Evolutionary conservation across 2,888 invertebrate species (phyloP), one percentile per base, ranked within the genome.

Genomic region (Elgonia sp.): DNA sequence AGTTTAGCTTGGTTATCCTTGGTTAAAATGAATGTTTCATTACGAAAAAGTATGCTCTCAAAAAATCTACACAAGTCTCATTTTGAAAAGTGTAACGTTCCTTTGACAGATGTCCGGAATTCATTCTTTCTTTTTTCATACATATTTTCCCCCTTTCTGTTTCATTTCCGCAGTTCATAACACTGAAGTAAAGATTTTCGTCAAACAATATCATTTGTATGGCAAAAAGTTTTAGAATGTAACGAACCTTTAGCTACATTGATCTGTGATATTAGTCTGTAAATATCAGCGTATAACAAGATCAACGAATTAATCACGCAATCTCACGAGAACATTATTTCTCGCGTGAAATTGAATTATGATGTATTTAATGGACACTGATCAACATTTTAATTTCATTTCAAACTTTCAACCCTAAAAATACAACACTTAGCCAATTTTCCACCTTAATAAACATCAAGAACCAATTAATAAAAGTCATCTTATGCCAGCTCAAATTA

Each of bases 181-280:
- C 75, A 75, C 60, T 67, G 77, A 77, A 77, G 72, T 63, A 63
- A 76, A 84, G 67, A 42, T 57, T 85, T 73, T 80, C 62, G 60
- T 85, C 69, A 75, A 81, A 85, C 60, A 85, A 80, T 75, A 57
- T 69, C 75, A 75, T 80, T 81, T 76, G 69, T 75, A 75, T 62
- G 69, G 29, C 60, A 39, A 60, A 76, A 86, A 86, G 60, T 86
- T 76, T 14, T 63, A 69, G 72, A 75, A 76, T 76, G 65, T 29
- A 29, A 29, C 55, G 55, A 62, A 67, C 53, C 20, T 79, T 84
- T 46, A 40, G n/a, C 60, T 62, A 63, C 55, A 29, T 82, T 57
- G 40, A 55, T 67, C 18, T 9, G 21, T 39, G 29, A 65, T 42
- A 29, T 82, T 57, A 53, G 65, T 67, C 37, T 9, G n/a, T 39